Percentiles rank a stretch among this genome's conserved stretches.
phyloP scores from a whole-genome alignment of 2,113 vertebrate species.

The Alligator mississippiensis region DNA sequence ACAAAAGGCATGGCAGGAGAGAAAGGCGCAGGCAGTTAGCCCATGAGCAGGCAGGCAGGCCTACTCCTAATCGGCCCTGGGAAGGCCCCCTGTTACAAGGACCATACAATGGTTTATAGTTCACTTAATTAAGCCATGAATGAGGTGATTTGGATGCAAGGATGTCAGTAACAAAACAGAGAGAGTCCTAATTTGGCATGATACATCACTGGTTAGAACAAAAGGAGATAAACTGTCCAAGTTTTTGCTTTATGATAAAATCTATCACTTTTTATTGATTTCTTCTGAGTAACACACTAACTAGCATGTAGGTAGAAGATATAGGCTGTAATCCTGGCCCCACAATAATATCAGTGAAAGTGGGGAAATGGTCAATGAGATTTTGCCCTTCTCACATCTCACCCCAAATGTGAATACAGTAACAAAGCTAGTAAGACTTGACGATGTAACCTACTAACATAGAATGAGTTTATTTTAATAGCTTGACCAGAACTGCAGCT shows the following conservation, averaged over 20 bases:
- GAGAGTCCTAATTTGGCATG: not conserved
- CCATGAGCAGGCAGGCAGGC: too few species aligned
- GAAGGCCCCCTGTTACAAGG: too few species aligned
- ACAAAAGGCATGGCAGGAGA: too few species aligned
- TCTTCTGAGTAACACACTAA: not conserved
- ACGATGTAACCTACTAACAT: rapidly evolving
- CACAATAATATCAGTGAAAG: not conserved
- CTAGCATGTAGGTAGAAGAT: not conserved
- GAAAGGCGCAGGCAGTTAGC: too few species aligned
- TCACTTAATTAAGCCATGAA: not conserved
- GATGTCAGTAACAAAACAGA: rapidly evolving
- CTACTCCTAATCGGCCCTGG: too few species aligned
- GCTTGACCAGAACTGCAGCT: not conserved
- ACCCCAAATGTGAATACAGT: not conserved
- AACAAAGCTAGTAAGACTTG: not conserved
- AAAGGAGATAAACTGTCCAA: not conserved
- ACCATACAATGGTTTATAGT: not conserved
- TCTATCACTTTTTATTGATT: not conserved
- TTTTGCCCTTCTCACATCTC: not conserved
- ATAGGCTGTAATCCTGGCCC: rapidly evolving
- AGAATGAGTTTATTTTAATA: not conserved
- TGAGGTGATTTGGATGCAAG: not conserved
- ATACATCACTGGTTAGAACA: not conserved
- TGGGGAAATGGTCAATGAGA: not conserved
- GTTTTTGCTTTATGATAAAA: not conserved